phyloP scores from a whole-genome alignment of 2,797 vertebrate species.

The Okamejei kenojei region DNA sequence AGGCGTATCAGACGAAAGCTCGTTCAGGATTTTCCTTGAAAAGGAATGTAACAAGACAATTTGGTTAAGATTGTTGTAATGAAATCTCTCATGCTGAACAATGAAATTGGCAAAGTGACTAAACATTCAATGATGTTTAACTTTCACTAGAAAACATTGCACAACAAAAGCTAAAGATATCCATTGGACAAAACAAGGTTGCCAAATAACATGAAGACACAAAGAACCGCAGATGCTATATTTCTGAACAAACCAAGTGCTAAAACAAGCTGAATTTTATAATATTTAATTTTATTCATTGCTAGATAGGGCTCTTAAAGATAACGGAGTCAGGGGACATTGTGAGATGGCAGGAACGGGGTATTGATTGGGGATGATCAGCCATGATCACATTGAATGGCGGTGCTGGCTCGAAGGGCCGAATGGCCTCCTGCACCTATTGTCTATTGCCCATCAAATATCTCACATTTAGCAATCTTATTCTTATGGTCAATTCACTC shows the following conservation, averaged over 20 bases:
- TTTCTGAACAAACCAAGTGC: too few species aligned
- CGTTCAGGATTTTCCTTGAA: slow-evolving; percentile 94
- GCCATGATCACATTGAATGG: too few species aligned
- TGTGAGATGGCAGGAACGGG: too few species aligned
- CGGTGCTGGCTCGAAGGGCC: too few species aligned
- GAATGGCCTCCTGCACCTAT: too few species aligned
- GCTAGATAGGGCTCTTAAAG: too few species aligned
- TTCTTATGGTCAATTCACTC: background rate
- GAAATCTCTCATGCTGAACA: background rate
- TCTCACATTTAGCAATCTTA: background rate
- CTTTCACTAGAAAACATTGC: background rate
- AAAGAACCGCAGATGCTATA: too few species aligned
- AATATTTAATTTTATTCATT: background rate
- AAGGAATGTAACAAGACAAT: slow-evolving; percentile 47
- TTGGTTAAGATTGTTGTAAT: background rate
- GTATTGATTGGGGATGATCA: too few species aligned
- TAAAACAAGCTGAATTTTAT: background rate
- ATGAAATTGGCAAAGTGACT: background rate
- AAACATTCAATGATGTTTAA: background rate
- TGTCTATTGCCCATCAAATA: background rate
- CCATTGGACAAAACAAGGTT: background rate
- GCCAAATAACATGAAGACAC: too few species aligned
- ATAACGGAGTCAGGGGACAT: too few species aligned
- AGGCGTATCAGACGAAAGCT: slow-evolving; percentile 89
- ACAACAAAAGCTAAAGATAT: background rate